These are phyloP conservation scores for Parazoanthus atlanticus DNA, from an alignment of 92 coral and sea anemone species.

Conservation along the genomic window DNA sequence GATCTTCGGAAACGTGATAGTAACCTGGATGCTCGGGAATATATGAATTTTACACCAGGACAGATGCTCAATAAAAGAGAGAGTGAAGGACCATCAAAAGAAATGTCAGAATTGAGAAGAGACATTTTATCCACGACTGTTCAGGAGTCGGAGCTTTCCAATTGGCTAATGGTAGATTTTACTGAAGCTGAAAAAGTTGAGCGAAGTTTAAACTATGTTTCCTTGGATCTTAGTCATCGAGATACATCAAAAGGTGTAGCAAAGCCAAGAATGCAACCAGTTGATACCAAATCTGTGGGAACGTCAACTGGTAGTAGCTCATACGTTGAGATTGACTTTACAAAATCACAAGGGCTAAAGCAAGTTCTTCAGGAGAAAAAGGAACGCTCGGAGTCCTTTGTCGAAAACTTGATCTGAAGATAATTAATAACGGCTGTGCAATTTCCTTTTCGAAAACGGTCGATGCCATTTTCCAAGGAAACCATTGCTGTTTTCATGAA, in stretches of 20 bases:
- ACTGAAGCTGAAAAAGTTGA: not conserved
- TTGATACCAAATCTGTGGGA: constrained; percentile 67
- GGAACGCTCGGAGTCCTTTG: constrained; percentile 42
- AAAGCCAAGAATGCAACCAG: not conserved
- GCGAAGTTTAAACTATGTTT: constrained; percentile 25
- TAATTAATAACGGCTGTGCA: not conserved
- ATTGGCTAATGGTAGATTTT: constrained; percentile 6
- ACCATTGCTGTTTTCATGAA: too few relatives aligned
- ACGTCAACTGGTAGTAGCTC: constrained; percentile 38
- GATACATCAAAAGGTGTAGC: not conserved
- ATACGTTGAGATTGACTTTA: constrained; percentile 85
- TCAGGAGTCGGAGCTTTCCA: not conserved
- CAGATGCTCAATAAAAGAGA: constrained; percentile 3
- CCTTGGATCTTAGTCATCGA: constrained; percentile 23
- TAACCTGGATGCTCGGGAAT: constrained; percentile 61
- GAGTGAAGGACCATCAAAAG: not conserved
- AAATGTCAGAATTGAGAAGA: not conserved
- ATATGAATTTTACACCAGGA: constrained; percentile 69
- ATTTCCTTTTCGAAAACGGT: too few relatives aligned
- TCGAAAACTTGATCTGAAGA: not conserved
- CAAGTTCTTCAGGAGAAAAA: constrained; percentile 64
- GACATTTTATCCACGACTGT: not conserved
- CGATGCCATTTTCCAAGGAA: too few relatives aligned
- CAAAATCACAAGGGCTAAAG: constrained; percentile 83
- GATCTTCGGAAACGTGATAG: constrained; percentile 50